Evolutionary conservation across 2,888 invertebrate species (phyloP).

Genomic region (Argyra leucocephala): DNA sequence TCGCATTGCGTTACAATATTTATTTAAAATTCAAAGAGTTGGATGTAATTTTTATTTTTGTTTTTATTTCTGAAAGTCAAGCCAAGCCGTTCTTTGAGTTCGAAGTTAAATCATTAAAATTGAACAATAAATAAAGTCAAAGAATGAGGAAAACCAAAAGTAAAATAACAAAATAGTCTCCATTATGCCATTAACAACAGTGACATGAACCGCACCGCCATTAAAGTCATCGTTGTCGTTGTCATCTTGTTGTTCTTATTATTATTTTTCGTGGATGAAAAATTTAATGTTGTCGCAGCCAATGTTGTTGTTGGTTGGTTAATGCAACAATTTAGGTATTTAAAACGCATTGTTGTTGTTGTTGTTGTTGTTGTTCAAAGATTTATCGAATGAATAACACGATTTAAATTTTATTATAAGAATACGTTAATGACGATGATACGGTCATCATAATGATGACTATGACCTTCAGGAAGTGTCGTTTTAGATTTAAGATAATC

Average conservation of each 20-base stretch:
- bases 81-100: background rate
- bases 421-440: background rate
- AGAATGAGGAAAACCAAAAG: background rate
- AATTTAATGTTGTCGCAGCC: too few relatives aligned
- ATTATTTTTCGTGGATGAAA: too few relatives aligned
- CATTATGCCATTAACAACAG: background rate
- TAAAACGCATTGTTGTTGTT: too few relatives aligned
- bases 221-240: slow-evolving; percentile 1
- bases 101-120: background rate
- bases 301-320: too few relatives aligned
- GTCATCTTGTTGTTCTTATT: too few relatives aligned
- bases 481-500: slow-evolving; percentile 6
- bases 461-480: slow-evolving; percentile 6
- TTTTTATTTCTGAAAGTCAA: too few relatives aligned
- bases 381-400: too few relatives aligned
- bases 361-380: too few relatives aligned
- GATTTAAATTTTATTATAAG: background rate
- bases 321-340: too few relatives aligned
- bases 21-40: too few relatives aligned
- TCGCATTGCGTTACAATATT: too few relatives aligned
- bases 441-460: background rate
- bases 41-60: too few relatives aligned
- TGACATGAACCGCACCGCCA: background rate
- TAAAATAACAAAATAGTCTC: background rate
- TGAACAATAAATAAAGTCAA: background rate